Evolutionary conservation across 2,113 vertebrate genomes (phyloP).

Genomic region (Corynorhinus townsendii): DNA sequence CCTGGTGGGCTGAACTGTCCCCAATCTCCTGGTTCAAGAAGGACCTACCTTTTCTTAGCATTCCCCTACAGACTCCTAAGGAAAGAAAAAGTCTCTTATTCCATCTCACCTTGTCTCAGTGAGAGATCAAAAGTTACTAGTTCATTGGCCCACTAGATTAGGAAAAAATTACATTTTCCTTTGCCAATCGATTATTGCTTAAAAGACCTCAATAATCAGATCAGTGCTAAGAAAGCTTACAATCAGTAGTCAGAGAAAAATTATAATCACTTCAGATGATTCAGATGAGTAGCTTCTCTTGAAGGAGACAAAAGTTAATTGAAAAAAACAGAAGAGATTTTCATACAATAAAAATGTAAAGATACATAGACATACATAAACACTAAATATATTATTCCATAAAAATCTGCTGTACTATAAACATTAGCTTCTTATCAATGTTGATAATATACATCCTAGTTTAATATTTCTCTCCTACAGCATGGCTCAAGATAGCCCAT

Average conservation of each 20-base stretch:
- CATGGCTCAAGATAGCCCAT: conserved; percentile 49
- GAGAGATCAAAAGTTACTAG: background rate
- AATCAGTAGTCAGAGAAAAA: conserved; percentile 14
- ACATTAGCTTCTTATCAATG: conserved; percentile 23
- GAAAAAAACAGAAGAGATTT: background rate
- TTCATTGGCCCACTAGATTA: background rate
- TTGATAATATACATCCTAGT: conserved; percentile 45
- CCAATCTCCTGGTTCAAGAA: background rate
- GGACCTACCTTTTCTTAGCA: background rate
- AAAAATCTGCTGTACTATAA: background rate
- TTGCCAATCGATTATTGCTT: background rate
- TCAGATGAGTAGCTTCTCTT: background rate
- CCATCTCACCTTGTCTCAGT: background rate
- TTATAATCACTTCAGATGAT: background rate
- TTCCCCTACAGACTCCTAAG: background rate
- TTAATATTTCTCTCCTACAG: conserved; percentile 52
- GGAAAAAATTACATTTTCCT: background rate
- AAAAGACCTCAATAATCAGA: conserved; percentile 2
- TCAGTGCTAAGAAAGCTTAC: background rate
- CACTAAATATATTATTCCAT: background rate
- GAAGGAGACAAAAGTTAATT: background rate
- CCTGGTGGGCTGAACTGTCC: background rate
- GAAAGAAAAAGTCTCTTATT: background rate
- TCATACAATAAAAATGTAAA: background rate
- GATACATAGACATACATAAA: background rate